phyloP scores from a whole-genome alignment of 1,140 invertebrate species.

The Arctopsyche grandis region DNA sequence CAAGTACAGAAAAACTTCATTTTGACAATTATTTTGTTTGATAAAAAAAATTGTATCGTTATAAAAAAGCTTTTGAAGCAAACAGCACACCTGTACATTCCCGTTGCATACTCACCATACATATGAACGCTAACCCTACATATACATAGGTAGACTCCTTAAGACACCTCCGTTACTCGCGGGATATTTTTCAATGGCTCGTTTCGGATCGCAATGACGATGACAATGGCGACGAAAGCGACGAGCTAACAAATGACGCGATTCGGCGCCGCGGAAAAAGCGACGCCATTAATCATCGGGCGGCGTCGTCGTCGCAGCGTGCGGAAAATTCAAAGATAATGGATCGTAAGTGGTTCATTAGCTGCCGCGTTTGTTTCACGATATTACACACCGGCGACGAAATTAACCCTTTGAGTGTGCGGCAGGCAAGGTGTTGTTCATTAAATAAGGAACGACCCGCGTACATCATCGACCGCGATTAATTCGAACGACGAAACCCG shows the following conservation, averaged over 20 bases:
- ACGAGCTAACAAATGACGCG: constrained; percentile 52
- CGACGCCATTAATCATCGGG: constrained; percentile 49
- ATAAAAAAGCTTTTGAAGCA: too few relatives aligned
- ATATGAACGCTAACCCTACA: too few relatives aligned
- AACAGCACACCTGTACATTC: too few relatives aligned
- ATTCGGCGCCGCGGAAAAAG: constrained; percentile 51
- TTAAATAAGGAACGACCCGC: neutral
- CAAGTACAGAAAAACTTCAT: too few relatives aligned
- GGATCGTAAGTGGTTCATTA: constrained; percentile 43
- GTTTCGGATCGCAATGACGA: constrained; percentile 5
- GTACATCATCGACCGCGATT: neutral
- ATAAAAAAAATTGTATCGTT: too few relatives aligned
- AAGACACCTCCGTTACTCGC: too few relatives aligned
- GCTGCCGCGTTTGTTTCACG: neutral
- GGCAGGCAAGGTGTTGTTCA: too few relatives aligned
- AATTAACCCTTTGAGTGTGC: neutral
- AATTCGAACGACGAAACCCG: too few relatives aligned
- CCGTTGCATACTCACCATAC: too few relatives aligned
- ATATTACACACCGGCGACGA: neutral
- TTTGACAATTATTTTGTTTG: too few relatives aligned
- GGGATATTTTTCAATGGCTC: too few relatives aligned
- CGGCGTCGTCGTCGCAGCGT: neutral
- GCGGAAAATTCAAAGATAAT: constrained; percentile 41
- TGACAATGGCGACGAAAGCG: constrained; percentile 44
- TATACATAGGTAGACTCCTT: too few relatives aligned